These are phyloP conservation scores for Takifugu ocellatus DNA, from an alignment of 2,797 vertebrate species.

Conservation along the genomic window DNA sequence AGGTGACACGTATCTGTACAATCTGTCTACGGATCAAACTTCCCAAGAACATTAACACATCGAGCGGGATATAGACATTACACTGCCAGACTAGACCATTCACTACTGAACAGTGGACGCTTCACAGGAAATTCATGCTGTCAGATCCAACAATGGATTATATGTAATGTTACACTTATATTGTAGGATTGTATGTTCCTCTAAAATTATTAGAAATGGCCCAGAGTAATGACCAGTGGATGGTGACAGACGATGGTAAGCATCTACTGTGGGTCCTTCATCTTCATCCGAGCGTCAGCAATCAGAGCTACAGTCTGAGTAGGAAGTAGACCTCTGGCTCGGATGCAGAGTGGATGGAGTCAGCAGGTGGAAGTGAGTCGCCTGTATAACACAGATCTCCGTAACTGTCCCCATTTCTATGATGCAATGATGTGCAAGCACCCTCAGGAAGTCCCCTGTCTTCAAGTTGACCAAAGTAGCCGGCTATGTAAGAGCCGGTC, in stretches of 20 bases:
- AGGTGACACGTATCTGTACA: constrained; percentile 61
- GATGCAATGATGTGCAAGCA: too few species aligned
- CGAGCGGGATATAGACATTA: constrained; percentile 60
- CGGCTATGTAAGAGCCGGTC: too few species aligned
- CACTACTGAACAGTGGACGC: constrained; percentile 54
- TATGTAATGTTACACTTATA: constrained; percentile 36
- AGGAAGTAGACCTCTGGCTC: too few species aligned
- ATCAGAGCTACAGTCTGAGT: too few species aligned
- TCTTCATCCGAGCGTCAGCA: too few species aligned
- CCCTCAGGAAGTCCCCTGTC: too few species aligned
- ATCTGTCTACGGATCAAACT: constrained; percentile 56
- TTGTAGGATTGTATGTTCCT: constrained; percentile 33
- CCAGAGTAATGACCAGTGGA: constrained; percentile 28
- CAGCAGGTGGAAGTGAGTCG: too few species aligned
- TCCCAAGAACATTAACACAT: constrained; percentile 62
- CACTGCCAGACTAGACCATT: constrained; percentile 52
- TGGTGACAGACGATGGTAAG: constrained; percentile 19
- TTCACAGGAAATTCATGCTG: constrained; percentile 61
- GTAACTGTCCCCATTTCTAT: too few species aligned
- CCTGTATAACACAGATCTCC: too few species aligned
- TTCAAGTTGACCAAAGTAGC: too few species aligned
- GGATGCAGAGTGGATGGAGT: too few species aligned
- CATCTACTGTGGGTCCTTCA: constrained; percentile 15
- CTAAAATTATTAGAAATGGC: constrained; percentile 20
- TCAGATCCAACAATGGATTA: constrained; percentile 49